phyloP scores from a whole-genome alignment of 1,140 invertebrate species.

The Pseudomyrmex cubaensis region DNA sequence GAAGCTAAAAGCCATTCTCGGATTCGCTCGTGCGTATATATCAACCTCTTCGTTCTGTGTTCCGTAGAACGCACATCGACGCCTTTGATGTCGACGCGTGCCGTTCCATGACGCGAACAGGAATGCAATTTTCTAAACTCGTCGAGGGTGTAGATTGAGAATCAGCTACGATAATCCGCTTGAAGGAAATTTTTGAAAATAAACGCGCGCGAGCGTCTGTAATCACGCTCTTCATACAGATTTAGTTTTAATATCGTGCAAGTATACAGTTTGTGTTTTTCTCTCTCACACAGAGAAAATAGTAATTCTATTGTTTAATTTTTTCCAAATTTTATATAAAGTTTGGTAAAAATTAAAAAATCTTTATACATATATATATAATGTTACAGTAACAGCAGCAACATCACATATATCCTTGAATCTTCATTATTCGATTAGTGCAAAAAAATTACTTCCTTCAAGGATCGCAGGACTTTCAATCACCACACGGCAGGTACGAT shows the following conservation, averaged over 20 bases:
- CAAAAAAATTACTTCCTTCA: not conserved
- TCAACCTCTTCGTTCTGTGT: constrained; percentile 24
- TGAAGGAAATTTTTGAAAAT: not conserved
- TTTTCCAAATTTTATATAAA: too few species aligned
- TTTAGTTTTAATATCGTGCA: not conserved
- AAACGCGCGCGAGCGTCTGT: not conserved
- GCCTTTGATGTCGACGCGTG: constrained; percentile 71
- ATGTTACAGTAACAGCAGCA: too few species aligned
- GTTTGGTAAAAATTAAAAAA: too few species aligned
- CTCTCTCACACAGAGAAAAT: too few species aligned
- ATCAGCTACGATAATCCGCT: constrained; percentile 39
- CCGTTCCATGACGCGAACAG: constrained; percentile 29
- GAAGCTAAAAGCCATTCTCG: constrained; percentile 75
- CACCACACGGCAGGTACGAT: constrained; percentile 41
- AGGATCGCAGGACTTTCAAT: constrained; percentile 15
- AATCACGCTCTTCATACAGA: not conserved
- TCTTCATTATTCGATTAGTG: too few species aligned
- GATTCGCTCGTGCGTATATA: constrained; percentile 68
- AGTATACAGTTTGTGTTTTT: not conserved
- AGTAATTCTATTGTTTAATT: too few species aligned
- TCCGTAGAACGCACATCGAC: constrained; percentile 53
- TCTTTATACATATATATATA: too few species aligned
- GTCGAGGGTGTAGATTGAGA: constrained; percentile 25
- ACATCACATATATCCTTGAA: too few species aligned
- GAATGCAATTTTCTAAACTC: constrained; percentile 44